Evolutionary conservation across 2,888 invertebrate genomes (phyloP), one percentile per base, ranked within the genome.

Genomic region (Masnerella sp.): DNA sequence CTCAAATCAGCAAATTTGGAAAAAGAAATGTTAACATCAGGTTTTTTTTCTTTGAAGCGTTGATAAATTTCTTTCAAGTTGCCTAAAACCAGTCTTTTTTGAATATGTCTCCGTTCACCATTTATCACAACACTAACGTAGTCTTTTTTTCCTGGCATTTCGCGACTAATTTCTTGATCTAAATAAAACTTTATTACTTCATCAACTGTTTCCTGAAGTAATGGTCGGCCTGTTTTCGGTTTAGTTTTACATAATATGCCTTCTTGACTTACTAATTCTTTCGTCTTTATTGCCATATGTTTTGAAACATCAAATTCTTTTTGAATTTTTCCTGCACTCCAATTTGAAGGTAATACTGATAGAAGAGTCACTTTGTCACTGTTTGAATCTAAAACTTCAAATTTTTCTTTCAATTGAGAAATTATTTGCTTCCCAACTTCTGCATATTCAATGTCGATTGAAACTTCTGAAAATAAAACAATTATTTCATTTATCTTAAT

Each of bases 11-110:
- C 45, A 62, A 76, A 40, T 45, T 74, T 49, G 34, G 54, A 56
- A 51, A 77, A 52, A 18, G 18, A 42, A 11, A 40, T 52, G 52
- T 64, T 49, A 0, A 8, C 8, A 11, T 34, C 18, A 3, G 67
- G 52, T 40, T 61, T 47, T 49, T 49, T 12, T 17, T 67, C 54
- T 45, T 49, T 36, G 14, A 62, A 75, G 7, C 32, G 0, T 7
- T 22, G 25, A 9, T 52, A 51, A 42, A 74, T 40, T 49, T 67
- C 38, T 18, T 62, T 56, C 9, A 70, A 45, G 43, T 76, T 67
- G n/a, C 51, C 28, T 18, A 73, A 22, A 15, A 70, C 28, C 0
- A 72, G 72, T 18, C 64, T 38, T 15, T 73, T 75, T 20, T 43
- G 22, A n/a, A 9, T 11, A 4, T 28, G 28, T 28, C 1, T 9